Evolutionary conservation across 2,113 vertebrate species (phyloP), one percentile per base, ranked within the genome.

Genomic region (Megaceryle maxima): DNA sequence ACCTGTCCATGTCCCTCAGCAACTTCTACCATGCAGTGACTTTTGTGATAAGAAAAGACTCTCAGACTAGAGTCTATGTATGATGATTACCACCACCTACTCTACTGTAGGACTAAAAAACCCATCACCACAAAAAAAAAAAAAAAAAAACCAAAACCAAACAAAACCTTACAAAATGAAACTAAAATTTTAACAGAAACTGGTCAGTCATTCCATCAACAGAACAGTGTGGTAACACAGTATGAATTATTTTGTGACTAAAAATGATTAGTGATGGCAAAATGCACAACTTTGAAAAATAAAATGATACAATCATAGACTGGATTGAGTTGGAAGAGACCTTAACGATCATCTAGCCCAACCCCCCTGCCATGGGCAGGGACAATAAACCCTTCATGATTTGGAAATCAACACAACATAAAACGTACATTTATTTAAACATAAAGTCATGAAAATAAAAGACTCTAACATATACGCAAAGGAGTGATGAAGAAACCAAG

Each of bases 1-100:
- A 41, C 39, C 39, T 41, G 13, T 41, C 39, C 39, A 13, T 4
- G 39, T 41, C 39, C 39, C 13, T 41, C 50, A 50, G 85, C 29
- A 89, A 43, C 59, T 96, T 95, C 85, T 82, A 44, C 25, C 43
- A 31, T 35, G 43, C 18, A 75, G 16, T 41, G 73, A 83, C 55
- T 90, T 95, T 90, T 63, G 57, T 79, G 48, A 62, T 94, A 94
- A 91, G 55, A 94, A 96, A 95, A 92, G 6, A 51, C 70, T 96
- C 59, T 91, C 63, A 76, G 57, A 13, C 63, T 83, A 21, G 57
- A 92, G 22, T 87, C 28, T 57, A 39, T 55, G 12, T 94, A 12
- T 59, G 51, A 31, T 50, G 16, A 63, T 96, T 96, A 83, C 10
- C 37, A 75, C 73, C 29, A 35, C 18, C 84, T 94, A 39, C 21